Evolutionary conservation across 2,888 invertebrate species (phyloP), one percentile per base, ranked within the genome.

Genomic region (Corbicula japonica): DNA sequence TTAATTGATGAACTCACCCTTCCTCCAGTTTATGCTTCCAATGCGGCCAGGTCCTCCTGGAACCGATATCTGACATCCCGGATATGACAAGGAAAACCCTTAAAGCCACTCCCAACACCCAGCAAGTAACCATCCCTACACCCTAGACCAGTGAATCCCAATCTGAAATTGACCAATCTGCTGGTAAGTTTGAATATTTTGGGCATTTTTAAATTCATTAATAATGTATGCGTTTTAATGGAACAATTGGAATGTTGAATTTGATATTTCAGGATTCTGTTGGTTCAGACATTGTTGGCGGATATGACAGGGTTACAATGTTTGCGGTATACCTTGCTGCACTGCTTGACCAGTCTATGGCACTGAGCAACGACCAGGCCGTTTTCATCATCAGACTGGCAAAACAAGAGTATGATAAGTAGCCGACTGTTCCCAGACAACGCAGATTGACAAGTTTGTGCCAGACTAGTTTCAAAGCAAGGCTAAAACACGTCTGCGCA

Each of bases 201-300:
- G n/a, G n/a, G n/a, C n/a, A n/a, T n/a, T n/a, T n/a, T n/a, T n/a
- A n/a, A n/a, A n/a, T n/a, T n/a, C n/a, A n/a, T n/a, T n/a, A n/a
- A n/a, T n/a, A n/a, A n/a, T n/a, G n/a, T n/a, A n/a, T n/a, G n/a
- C n/a, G n/a, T n/a, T n/a, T n/a, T n/a, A n/a, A n/a, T n/a, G n/a
- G n/a, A n/a, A n/a, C n/a, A n/a, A n/a, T n/a, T n/a, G n/a, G n/a
- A n/a, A n/a, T n/a, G n/a, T n/a, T n/a, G n/a, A n/a, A n/a, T n/a
- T n/a, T 68, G 0, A 41, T 32, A 10, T 74, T 66, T 41, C 68
- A 74, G 74, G 68, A 68, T 6, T 0, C 76, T 18, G 35, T 73
- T 58, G 66, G 52, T 34, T 58, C 38, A 41, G 74, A 79, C 52
- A 79, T 44, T 41, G 48, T 70, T 63, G 38, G 23, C 1, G 66